phyloP scores from a whole-genome alignment of 2,113 vertebrate genomes.

The Dinomys branickii region DNA sequence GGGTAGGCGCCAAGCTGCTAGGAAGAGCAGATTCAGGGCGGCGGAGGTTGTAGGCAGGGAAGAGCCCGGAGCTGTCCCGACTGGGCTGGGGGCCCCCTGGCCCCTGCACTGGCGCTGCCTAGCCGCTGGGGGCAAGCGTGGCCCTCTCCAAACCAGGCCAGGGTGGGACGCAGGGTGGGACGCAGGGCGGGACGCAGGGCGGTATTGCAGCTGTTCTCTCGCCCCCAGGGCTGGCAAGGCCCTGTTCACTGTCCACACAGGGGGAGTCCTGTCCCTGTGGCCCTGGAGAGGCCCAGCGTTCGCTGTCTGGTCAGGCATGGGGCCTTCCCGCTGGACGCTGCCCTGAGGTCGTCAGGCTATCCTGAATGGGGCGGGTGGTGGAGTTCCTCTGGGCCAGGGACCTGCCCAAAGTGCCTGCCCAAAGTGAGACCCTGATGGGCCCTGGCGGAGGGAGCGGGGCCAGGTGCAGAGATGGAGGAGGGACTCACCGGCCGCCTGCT shows the following conservation, averaged over 20 bases:
- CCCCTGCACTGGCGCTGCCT: not conserved
- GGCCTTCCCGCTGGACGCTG: not conserved
- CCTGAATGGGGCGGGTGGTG: not conserved
- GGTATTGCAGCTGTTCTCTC: not conserved
- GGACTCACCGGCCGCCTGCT: too few species aligned
- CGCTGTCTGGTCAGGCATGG: not conserved
- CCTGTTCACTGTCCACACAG: not conserved
- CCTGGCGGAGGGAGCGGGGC: not conserved
- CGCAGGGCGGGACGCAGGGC: not conserved
- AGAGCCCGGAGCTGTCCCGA: conserved; percentile 62
- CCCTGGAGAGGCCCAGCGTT: not conserved
- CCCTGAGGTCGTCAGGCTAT: not conserved
- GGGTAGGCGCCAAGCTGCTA: too few species aligned
- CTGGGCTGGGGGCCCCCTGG: not conserved
- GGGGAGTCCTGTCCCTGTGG: not conserved
- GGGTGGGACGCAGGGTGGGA: not conserved
- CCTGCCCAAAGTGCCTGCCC: not conserved
- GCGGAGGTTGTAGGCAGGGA: conserved; percentile 76
- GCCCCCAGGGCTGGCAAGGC: not conserved
- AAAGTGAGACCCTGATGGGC: not conserved
- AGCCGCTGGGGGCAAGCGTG: conserved; percentile 44
- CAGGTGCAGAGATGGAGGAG: not conserved
- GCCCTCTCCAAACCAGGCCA: not conserved
- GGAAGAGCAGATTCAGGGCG: conserved; percentile 66
- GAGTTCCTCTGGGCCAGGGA: not conserved